Percentiles rank a stretch among this genome's conserved stretches.
Conservation (phyloP, 2,797 vertebrate species). For the Intellagama lesueurii region DNA sequence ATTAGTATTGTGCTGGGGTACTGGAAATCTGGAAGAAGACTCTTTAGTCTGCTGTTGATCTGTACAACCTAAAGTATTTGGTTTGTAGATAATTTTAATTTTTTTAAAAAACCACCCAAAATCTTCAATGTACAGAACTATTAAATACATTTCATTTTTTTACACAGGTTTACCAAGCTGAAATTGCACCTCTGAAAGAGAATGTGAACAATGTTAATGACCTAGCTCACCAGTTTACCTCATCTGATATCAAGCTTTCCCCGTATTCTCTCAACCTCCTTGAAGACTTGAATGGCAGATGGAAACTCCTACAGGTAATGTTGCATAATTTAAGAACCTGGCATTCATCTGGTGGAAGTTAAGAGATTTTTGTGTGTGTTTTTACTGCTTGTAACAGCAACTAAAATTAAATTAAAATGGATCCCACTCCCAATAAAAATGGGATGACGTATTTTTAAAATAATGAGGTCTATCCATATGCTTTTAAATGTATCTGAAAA, state of each 20-base stretch:
- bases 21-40: too few relatives aligned
- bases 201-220: slow-evolving; percentile 90
- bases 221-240: slow-evolving; percentile 85
- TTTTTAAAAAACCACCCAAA: too few relatives aligned
- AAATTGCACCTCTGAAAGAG: slow-evolving; percentile 91
- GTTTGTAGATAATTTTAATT: too few relatives aligned
- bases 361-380: slow-evolving; percentile 12
- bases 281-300: slow-evolving; percentile 93
- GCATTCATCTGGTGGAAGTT: neutral
- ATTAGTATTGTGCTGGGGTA: too few relatives aligned
- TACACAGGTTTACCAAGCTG: slow-evolving; percentile 88
- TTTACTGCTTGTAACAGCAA: neutral
- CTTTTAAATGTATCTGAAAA: neutral
- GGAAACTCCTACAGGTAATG: slow-evolving; percentile 94
- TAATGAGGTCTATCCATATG: neutral
- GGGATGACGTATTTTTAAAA: neutral
- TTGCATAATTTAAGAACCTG: neutral
- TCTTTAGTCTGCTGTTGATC: too few relatives aligned
- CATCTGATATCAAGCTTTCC: slow-evolving; percentile 88
- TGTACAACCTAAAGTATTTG: too few relatives aligned
- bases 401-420: neutral
- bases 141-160: slow-evolving; percentile 47
- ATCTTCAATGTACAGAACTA: neutral
- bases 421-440: neutral
- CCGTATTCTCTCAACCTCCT: slow-evolving; percentile 88